Conservation (phyloP, 92 coral and sea anemone species). For the Parazoanthus atlanticus region DNA sequence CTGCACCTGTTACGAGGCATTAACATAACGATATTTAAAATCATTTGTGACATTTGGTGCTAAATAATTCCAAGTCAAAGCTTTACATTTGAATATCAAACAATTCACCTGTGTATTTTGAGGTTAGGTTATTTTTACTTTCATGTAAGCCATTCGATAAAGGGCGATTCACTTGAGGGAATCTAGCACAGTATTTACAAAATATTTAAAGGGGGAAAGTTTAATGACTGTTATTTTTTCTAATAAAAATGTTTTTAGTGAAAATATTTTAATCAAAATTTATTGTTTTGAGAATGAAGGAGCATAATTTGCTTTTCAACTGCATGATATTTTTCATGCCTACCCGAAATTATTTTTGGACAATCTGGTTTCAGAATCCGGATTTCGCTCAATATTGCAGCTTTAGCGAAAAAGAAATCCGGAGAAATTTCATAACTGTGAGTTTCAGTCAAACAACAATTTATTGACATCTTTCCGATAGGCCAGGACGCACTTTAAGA, state of each 20-base stretch:
- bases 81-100: conserved; percentile 2
- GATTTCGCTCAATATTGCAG: too few species aligned
- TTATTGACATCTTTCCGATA: too few species aligned
- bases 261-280: not conserved
- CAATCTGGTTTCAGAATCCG: too few species aligned
- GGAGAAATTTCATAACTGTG: too few species aligned
- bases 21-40: not conserved
- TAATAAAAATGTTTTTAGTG: too few species aligned
- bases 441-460: too few species aligned
- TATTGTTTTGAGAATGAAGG: not conserved
- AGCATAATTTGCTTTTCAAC: not conserved
- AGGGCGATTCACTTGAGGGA: not conserved
- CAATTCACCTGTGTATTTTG: not conserved
- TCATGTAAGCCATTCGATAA: too few species aligned
- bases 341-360: too few species aligned
- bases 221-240: not conserved
- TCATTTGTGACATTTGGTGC: not conserved
- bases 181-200: not conserved
- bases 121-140: too few species aligned
- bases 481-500: too few species aligned
- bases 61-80: not conserved
- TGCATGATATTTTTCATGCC: not conserved
- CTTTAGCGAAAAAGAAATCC: too few species aligned
- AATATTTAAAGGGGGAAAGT: not conserved
- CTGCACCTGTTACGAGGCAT: conserved; percentile 11